A percentile compares a stretch with the other conserved stretches of the same genome.
Evolutionary conservation across 2,113 vertebrate species (phyloP).

Genomic region (Herpailurus yagouaroundi): DNA sequence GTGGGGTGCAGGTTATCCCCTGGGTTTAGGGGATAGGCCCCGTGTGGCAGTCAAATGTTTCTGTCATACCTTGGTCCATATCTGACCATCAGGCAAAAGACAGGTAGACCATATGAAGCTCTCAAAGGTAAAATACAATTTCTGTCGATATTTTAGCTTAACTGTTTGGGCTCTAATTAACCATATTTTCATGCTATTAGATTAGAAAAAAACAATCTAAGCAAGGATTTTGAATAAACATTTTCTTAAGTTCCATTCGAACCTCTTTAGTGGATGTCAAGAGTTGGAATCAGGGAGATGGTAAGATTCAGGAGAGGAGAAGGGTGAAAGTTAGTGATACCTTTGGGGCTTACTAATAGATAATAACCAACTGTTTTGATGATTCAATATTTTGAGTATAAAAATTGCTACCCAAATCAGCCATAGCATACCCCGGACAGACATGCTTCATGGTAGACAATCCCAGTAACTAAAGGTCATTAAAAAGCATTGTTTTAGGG

Average conservation of each 20-base stretch:
- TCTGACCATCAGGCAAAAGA: not conserved
- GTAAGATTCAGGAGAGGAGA: not conserved
- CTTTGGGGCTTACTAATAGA: not conserved
- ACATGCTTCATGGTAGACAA: not conserved
- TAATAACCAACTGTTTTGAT: not conserved
- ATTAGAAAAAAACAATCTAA: not conserved
- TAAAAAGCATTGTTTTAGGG: not conserved
- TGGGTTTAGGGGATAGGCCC: not conserved
- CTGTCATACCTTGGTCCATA: not conserved
- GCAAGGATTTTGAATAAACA: not conserved
- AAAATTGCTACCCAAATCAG: not conserved
- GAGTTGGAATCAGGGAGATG: not conserved
- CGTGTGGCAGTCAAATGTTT: not conserved
- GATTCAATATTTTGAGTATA: not conserved
- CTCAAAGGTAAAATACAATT: conserved; percentile 26
- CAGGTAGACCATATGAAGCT: not conserved
- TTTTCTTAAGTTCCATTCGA: not conserved
- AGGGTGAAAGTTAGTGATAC: not conserved
- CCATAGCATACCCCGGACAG: not conserved
- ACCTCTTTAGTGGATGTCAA: not conserved
- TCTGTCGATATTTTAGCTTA: not conserved
- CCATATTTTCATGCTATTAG: not conserved
- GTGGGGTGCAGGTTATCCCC: not conserved
- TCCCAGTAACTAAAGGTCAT: not conserved
- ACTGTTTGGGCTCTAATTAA: not conserved